These are phyloP conservation scores for Diadromus collaris DNA, from an alignment of 2,888 invertebrate genomes.

Conservation along the genomic window DNA sequence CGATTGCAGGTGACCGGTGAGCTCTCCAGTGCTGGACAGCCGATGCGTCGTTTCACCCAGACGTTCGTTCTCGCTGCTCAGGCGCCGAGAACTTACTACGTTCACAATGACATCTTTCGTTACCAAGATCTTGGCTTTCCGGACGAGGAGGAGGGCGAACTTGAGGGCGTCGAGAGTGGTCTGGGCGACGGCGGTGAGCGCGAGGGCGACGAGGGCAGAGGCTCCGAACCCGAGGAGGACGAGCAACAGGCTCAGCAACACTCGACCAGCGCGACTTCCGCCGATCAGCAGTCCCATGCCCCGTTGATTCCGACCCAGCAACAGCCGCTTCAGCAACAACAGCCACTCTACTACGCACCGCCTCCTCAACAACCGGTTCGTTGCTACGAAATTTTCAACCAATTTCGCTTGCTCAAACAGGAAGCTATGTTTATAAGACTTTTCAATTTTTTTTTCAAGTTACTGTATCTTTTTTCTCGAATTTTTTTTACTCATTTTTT, in stretches of 20 bases:
- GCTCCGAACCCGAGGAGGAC: conserved; percentile 86
- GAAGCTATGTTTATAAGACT: not conserved
- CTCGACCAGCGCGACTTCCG: conserved; percentile 64
- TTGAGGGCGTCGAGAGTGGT: conserved; percentile 72
- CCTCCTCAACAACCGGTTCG: conserved; percentile 69
- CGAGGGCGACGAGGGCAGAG: conserved; percentile 84
- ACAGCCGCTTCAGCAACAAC: conserved; percentile 65
- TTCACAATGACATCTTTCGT: conserved; percentile 99
- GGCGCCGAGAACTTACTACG: conserved; percentile 98
- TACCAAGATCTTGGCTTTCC: conserved; percentile 87
- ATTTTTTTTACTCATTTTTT: too few relatives aligned
- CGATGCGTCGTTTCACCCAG: conserved; percentile 99
- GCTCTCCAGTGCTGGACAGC: conserved; percentile 96
- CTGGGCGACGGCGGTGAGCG: conserved; percentile 74
- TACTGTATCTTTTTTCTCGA: too few relatives aligned
- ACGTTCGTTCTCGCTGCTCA: conserved; percentile 98
- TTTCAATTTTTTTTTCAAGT: not conserved
- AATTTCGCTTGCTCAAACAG: conserved; percentile 38
- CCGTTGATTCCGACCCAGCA: conserved; percentile 62
- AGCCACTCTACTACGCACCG: conserved; percentile 67
- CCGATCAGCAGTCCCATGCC: conserved; percentile 68
- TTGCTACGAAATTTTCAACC: not conserved
- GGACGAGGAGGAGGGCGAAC: conserved; percentile 77
- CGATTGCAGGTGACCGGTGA: conserved; percentile 92
- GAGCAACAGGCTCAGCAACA: conserved; percentile 76